phyloP scores from a whole-genome alignment of 2,888 invertebrate genomes.

The Harmothoe impar region DNA sequence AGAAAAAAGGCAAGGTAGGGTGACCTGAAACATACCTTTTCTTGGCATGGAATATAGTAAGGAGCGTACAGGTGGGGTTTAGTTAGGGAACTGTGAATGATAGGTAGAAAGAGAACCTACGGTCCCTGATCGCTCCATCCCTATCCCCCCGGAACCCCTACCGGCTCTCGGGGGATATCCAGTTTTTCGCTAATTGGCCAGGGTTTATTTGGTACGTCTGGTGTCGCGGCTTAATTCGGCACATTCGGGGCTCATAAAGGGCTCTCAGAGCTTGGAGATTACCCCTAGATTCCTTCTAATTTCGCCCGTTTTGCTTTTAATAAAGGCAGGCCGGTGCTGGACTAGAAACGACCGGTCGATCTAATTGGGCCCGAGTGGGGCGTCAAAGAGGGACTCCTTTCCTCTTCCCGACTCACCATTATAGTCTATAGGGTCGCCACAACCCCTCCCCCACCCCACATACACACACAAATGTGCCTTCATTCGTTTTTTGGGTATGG shows the following conservation, averaged over 20 bases:
- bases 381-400: background rate
- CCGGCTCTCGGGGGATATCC: background rate
- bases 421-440: too few species aligned
- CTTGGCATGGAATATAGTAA: too few species aligned
- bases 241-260: constrained; percentile 4
- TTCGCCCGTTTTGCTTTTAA: constrained; percentile 13
- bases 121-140: too few species aligned
- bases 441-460: too few species aligned
- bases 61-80: too few species aligned
- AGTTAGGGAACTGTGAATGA: too few species aligned
- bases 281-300: background rate
- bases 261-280: background rate
- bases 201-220: constrained; percentile 17
- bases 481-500: too few species aligned
- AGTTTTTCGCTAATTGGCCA: background rate
- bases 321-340: background rate
- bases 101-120: too few species aligned
- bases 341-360: constrained; percentile 24
- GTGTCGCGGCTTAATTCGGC: background rate
- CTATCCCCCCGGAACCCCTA: background rate
- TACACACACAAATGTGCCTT: too few species aligned
- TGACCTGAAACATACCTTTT: too few species aligned
- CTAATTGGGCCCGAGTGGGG: constrained; percentile 8
- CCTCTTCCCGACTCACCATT: background rate
- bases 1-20: too few species aligned